These are phyloP conservation scores for Pholis gunnellus DNA, from an alignment of 2,113 vertebrate species.

Conservation along the genomic window DNA sequence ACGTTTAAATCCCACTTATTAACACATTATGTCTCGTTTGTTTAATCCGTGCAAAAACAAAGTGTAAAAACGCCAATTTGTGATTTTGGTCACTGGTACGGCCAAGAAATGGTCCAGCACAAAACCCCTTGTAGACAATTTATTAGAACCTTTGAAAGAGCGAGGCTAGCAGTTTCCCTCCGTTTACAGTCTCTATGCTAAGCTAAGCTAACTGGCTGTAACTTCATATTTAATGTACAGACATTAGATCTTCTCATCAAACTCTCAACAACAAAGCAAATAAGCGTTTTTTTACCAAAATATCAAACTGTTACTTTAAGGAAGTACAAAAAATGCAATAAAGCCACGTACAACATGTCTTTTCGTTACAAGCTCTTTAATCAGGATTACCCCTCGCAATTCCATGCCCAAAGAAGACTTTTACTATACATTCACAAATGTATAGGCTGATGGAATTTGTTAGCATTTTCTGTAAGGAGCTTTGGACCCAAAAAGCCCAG, in stretches of 20 bases:
- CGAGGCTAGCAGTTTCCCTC: neutral
- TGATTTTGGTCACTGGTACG: neutral
- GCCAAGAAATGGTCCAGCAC: neutral
- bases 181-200: neutral
- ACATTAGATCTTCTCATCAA: neutral
- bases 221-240: neutral
- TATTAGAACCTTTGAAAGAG: neutral
- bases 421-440: neutral
- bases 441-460: slow-evolving; percentile 40
- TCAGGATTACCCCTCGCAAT: slow-evolving; percentile 29
- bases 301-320: neutral
- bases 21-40: neutral
- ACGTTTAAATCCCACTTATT: neutral
- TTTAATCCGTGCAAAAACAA: neutral
- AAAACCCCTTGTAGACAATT: neutral
- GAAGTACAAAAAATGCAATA: neutral
- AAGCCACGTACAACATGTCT: neutral
- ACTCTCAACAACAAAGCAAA: neutral
- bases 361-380: slow-evolving; percentile 27
- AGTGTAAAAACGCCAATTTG: neutral
- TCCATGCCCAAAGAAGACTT: neutral
- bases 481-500: slow-evolving; percentile 33
- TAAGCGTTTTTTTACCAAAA: neutral
- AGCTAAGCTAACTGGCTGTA: neutral
- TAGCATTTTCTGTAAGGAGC: slow-evolving; percentile 38